Evolutionary conservation across 2,888 invertebrate species (phyloP).

Genomic region (Diarsia dahlii): DNA sequence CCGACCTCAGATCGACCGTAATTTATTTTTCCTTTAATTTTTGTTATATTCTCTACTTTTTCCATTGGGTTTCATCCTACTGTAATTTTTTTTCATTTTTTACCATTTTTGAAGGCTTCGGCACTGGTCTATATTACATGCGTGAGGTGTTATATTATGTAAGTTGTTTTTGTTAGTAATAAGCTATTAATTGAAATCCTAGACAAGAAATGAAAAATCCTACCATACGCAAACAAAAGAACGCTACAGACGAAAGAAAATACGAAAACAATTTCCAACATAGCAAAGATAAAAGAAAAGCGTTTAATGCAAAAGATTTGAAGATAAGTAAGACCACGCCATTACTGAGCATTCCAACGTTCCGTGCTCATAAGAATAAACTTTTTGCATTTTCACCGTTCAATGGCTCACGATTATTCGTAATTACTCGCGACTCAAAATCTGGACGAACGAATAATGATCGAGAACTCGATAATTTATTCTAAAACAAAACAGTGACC

Average conservation of each 20-base stretch:
- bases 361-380: constrained; percentile 64
- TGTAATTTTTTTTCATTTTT: too few species aligned
- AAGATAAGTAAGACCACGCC: constrained; percentile 65
- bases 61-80: too few species aligned
- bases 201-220: constrained; percentile 1
- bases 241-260: constrained; percentile 8
- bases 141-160: not conserved
- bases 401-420: constrained; percentile 43
- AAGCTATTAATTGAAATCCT: not conserved
- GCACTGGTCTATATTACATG: too few species aligned
- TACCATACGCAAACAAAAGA: constrained; percentile 5
- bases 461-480: constrained; percentile 27
- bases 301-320: constrained; percentile 44
- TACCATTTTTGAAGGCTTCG: too few species aligned
- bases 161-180: not conserved
- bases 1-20: too few species aligned
- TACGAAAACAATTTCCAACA: constrained; percentile 23
- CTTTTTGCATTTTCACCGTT: constrained; percentile 53
- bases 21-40: too few species aligned
- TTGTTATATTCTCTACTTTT: too few species aligned
- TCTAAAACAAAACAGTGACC: constrained; percentile 35
- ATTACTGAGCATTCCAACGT: constrained; percentile 72
- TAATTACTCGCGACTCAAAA: constrained; percentile 41
- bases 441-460: constrained; percentile 28
- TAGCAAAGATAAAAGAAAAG: constrained; percentile 32